A percentile compares a stretch with the other conserved stretches of the same genome.
These are phyloP conservation scores for Siderastrea radians DNA, from an alignment of 92 coral and sea anemone genomes.

Conservation along the genomic window DNA sequence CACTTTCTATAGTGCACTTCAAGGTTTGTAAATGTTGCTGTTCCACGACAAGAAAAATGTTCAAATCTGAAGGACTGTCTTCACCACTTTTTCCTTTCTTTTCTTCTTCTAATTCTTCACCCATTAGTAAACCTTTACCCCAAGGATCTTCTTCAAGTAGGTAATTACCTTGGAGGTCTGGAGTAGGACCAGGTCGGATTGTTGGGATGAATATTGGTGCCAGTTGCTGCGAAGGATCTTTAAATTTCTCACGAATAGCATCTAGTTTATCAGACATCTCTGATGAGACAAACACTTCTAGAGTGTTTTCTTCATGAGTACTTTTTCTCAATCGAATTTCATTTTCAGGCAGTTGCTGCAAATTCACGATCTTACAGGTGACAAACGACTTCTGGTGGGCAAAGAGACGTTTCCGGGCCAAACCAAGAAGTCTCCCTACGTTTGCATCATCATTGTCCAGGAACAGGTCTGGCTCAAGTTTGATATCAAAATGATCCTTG, in stretches of 20 bases:
- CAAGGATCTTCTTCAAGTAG: slow-evolving; percentile 70
- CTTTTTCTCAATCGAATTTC: slow-evolving; percentile 17
- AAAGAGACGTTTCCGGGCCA: slow-evolving; percentile 47
- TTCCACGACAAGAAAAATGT: slow-evolving; percentile 63
- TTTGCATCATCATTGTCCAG: slow-evolving; percentile 8
- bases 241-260: slow-evolving; percentile 5
- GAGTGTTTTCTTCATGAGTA: not conserved
- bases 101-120: not conserved
- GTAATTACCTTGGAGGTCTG: slow-evolving; percentile 47
- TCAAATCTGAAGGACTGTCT: slow-evolving; percentile 8
- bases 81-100: not conserved
- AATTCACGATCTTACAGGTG: slow-evolving; percentile 25
- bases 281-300: slow-evolving; percentile 12
- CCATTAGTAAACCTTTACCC: slow-evolving; percentile 5
- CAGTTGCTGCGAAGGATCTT: slow-evolving; percentile 47
- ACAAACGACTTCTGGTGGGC: slow-evolving; percentile 44
- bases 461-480: not conserved
- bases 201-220: slow-evolving; percentile 68
- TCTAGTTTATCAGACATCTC: not conserved
- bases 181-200: slow-evolving; percentile 53
- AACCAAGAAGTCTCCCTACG: not conserved
- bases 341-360: not conserved
- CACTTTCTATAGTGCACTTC: slow-evolving; percentile 14
- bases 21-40: slow-evolving; percentile 20
- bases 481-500: not conserved